A percentile compares a stretch with the other conserved stretches of the same genome.
Evolutionary conservation across 2,888 invertebrate genomes (phyloP).

Genomic region (Parnassius smintheus): DNA sequence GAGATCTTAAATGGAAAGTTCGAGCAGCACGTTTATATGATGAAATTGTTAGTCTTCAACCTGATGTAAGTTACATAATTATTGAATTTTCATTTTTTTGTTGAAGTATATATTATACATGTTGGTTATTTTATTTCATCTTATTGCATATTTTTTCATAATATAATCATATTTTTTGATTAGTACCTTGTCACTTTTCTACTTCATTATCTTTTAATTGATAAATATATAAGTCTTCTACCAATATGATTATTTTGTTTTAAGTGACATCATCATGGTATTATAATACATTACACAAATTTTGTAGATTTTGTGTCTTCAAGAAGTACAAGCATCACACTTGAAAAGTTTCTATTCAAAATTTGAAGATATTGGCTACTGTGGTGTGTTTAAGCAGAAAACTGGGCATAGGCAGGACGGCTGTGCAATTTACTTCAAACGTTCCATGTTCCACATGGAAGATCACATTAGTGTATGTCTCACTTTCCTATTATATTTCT

Average conservation of each 20-base stretch:
- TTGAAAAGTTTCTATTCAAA: slow-evolving; percentile 81
- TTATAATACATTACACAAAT: neutral
- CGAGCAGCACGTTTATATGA: slow-evolving; percentile 77
- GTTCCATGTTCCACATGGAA: slow-evolving; percentile 83
- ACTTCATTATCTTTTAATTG: no score
- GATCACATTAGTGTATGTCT: slow-evolving; percentile 85
- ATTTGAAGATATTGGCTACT: slow-evolving; percentile 83
- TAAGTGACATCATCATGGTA: no score
- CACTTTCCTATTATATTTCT: neutral
- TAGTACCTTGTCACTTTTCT: no score
- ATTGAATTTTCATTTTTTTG: no score
- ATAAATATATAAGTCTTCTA: no score
- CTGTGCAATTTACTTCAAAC: slow-evolving; percentile 92
- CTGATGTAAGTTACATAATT: slow-evolving; percentile 63
- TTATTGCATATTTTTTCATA: no score
- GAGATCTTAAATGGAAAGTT: slow-evolving; percentile 85
- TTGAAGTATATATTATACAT: no score
- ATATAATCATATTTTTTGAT: no score
- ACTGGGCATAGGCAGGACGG: slow-evolving; percentile 92
- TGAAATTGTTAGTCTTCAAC: slow-evolving; percentile 70
- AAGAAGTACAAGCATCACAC: slow-evolving; percentile 94
- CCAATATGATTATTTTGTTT: no score
- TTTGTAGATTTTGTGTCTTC: slow-evolving; percentile 88
- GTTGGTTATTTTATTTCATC: no score
- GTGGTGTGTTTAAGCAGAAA: slow-evolving; percentile 90